phyloP scores from a whole-genome alignment of 2,797 vertebrate genomes.

The Sciurus vulgaris region DNA sequence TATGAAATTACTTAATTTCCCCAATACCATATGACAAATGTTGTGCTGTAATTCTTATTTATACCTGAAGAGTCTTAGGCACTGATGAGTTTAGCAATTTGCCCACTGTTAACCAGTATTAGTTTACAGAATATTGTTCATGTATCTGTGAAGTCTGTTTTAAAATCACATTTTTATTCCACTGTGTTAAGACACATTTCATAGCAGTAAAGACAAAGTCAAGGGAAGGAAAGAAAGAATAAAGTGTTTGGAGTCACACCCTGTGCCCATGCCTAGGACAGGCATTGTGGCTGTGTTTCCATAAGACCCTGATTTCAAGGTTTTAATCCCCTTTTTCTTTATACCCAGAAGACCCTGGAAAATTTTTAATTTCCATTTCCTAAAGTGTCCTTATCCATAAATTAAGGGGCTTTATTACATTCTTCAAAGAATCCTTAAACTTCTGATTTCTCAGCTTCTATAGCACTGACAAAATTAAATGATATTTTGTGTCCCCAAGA shows the following conservation, averaged over 20 bases:
- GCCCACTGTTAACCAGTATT: too few relatives aligned
- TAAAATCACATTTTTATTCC: neutral
- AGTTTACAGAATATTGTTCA: neutral
- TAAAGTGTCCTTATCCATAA: neutral
- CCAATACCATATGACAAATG: neutral
- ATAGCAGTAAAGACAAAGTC: neutral
- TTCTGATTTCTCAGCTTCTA: neutral
- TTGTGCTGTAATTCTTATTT: neutral
- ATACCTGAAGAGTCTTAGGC: neutral
- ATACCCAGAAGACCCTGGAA: neutral
- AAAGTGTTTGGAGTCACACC: neutral
- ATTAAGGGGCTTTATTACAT: neutral
- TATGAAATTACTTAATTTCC: neutral
- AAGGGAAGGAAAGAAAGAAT: neutral
- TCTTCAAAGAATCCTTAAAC: neutral
- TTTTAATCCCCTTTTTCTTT: neutral
- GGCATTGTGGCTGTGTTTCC: neutral
- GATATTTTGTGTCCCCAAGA: neutral
- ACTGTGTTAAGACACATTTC: neutral
- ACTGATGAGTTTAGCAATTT: neutral
- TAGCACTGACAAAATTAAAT: neutral
- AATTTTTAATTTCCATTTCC: neutral
- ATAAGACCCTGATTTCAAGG: neutral
- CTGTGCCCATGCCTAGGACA: neutral
- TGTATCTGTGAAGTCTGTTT: neutral